phyloP scores from a whole-genome alignment of 2,113 vertebrate genomes.

The Lates calcarifer region DNA sequence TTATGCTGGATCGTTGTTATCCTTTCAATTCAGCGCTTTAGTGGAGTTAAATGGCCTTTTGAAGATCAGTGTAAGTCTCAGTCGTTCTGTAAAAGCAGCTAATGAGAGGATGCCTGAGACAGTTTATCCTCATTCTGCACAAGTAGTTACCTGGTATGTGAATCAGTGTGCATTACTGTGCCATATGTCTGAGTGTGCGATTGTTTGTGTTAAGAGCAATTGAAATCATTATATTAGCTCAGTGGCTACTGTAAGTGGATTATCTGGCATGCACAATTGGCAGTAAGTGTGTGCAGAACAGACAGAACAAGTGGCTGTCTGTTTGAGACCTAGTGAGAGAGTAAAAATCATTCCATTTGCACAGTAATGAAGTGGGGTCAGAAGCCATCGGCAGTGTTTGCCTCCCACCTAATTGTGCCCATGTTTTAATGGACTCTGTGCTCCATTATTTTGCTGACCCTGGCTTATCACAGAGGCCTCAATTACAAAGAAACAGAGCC shows the following conservation, averaged over 20 bases:
- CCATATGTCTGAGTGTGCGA: constrained; percentile 10
- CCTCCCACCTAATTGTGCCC: constrained; percentile 78
- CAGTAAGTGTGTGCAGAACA: constrained; percentile 46
- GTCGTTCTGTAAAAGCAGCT: constrained; percentile 43
- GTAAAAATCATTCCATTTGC: constrained; percentile 73
- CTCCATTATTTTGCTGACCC: constrained; percentile 73
- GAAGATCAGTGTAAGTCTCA: constrained; percentile 51
- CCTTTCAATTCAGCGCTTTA: constrained; percentile 47
- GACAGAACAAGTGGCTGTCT: constrained; percentile 48
- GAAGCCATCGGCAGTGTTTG: constrained; percentile 70
- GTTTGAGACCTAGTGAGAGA: constrained; percentile 48
- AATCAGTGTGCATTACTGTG: constrained; percentile 9
- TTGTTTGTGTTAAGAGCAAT: constrained; percentile 33
- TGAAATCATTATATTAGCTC: constrained; percentile 50
- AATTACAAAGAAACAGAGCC: constrained; percentile 69
- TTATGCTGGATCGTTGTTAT: constrained; percentile 35
- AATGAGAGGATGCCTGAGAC: constrained; percentile 43
- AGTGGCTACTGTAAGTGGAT: constrained; percentile 40
- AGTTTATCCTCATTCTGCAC: constrained; percentile 33
- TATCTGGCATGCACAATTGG: constrained; percentile 28
- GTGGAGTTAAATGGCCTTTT: constrained; percentile 61
- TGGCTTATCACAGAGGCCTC: constrained; percentile 65
- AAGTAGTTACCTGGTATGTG: constrained; percentile 36
- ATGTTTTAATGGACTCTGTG: constrained; percentile 75
- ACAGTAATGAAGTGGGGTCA: constrained; percentile 81